Conservation (phyloP, 2,888 invertebrate genomes). For the Elgonia sp. region DNA sequence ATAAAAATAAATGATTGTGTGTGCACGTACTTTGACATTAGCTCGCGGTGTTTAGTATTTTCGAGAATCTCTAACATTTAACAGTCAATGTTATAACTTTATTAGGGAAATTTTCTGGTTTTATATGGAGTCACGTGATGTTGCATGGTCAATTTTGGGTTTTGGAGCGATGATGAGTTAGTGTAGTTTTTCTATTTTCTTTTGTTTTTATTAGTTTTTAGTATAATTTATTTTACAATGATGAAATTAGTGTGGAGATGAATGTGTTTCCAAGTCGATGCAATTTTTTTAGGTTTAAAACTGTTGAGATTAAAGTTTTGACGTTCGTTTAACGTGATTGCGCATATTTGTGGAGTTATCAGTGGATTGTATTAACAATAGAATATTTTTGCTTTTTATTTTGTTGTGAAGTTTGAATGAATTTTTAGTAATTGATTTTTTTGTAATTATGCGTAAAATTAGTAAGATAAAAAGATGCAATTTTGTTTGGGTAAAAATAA, state of each 20-base stretch:
- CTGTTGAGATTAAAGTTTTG: not conserved
- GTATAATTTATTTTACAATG: no score
- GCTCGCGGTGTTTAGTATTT: slow-evolving; percentile 35
- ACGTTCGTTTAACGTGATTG: not conserved
- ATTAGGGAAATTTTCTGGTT: slow-evolving; percentile 8
- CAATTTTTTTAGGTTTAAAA: not conserved
- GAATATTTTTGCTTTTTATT: not conserved
- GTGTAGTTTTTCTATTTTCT: no score
- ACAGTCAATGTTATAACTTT: not conserved
- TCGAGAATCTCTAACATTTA: slow-evolving; percentile 50
- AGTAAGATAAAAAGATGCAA: not conserved
- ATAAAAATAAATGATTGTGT: slow-evolving; percentile 68
- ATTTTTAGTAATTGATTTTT: not conserved
- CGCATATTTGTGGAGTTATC: not conserved
- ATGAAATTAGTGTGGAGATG: no score
- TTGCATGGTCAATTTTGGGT: not conserved
- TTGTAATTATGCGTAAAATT: not conserved
- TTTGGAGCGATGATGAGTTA: no score
- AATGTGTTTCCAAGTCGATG: not conserved
- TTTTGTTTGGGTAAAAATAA: no score
- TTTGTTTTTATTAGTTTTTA: no score
- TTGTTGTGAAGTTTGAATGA: not conserved
- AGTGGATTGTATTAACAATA: not conserved
- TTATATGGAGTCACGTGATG: not conserved
- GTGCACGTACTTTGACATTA: slow-evolving; percentile 65